phyloP scores from a whole-genome alignment of 2,888 invertebrate genomes.

The Brachynemurus nebulosus region DNA sequence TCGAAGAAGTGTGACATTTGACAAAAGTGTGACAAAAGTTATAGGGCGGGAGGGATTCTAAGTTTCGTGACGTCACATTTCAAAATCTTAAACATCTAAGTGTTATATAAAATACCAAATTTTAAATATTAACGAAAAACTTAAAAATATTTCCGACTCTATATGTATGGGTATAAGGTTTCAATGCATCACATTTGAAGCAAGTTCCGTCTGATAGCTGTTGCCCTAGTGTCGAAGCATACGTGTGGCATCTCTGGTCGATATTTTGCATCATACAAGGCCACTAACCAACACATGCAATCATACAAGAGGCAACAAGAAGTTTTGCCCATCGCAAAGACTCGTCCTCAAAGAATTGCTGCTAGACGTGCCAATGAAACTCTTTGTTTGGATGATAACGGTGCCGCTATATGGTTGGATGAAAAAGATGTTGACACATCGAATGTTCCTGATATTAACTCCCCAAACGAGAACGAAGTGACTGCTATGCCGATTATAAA shows the following conservation, averaged over 20 bases:
- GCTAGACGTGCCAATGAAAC: slow-evolving; percentile 14
- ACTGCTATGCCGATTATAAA: too few species aligned
- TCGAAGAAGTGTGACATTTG: not conserved
- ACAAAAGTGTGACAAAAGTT: too few species aligned
- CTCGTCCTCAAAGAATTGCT: slow-evolving; percentile 15
- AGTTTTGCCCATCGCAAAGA: slow-evolving; percentile 14
- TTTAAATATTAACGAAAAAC: too few species aligned
- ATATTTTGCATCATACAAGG: too few species aligned
- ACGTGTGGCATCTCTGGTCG: too few species aligned
- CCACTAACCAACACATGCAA: too few species aligned
- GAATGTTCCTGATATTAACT: slow-evolving; percentile 9
- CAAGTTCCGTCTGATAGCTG: too few species aligned
- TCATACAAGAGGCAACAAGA: too few species aligned
- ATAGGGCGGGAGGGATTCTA: too few species aligned
- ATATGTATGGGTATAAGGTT: slow-evolving; percentile 6
- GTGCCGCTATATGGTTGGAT: slow-evolving; percentile 10
- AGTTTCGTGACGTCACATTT: too few species aligned
- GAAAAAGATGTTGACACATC: slow-evolving; percentile 11
- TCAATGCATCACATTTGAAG: too few species aligned
- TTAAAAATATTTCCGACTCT: not conserved
- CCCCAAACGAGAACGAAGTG: not conserved
- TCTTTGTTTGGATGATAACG: slow-evolving; percentile 13
- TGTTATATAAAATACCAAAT: not conserved
- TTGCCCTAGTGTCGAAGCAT: too few species aligned
- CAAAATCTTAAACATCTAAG: not conserved